Percentiles rank a stretch among this genome's conserved stretches.
These are phyloP conservation scores for Boloria selene DNA, from an alignment of 2,888 invertebrate species.

Conservation along the genomic window DNA sequence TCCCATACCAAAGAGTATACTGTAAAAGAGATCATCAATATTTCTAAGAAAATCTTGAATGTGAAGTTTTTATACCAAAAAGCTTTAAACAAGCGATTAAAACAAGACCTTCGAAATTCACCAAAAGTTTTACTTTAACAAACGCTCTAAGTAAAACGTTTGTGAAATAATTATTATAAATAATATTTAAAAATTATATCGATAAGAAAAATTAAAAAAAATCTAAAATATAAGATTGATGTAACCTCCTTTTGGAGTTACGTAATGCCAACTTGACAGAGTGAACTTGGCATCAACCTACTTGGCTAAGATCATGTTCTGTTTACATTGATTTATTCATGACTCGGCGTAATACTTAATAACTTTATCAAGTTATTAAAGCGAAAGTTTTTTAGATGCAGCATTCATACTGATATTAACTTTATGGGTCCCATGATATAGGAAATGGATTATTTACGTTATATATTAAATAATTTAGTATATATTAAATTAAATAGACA, in stretches of 20 bases:
- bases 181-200: background rate
- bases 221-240: constrained; percentile 15
- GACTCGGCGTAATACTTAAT: constrained; percentile 28
- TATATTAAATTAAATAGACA: too few species aligned
- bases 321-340: constrained; percentile 56
- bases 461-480: too few species aligned
- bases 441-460: too few species aligned
- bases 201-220: background rate
- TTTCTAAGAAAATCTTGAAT: too few species aligned
- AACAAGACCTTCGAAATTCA: too few species aligned
- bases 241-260: constrained; percentile 27
- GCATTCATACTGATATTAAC: constrained; percentile 39
- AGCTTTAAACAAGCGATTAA: too few species aligned
- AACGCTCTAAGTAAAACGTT: too few species aligned
- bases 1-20: too few species aligned
- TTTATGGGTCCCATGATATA: background rate
- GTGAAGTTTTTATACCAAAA: too few species aligned
- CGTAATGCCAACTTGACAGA: constrained; percentile 45
- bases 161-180: too few species aligned
- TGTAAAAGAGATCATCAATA: too few species aligned
- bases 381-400: constrained; percentile 57
- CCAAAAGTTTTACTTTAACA: too few species aligned
- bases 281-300: constrained; percentile 72
- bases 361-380: constrained; percentile 34
- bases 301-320: constrained; percentile 47